phyloP scores from a whole-genome alignment of 2,797 vertebrate genomes.

The Phoebastria nigripes region DNA sequence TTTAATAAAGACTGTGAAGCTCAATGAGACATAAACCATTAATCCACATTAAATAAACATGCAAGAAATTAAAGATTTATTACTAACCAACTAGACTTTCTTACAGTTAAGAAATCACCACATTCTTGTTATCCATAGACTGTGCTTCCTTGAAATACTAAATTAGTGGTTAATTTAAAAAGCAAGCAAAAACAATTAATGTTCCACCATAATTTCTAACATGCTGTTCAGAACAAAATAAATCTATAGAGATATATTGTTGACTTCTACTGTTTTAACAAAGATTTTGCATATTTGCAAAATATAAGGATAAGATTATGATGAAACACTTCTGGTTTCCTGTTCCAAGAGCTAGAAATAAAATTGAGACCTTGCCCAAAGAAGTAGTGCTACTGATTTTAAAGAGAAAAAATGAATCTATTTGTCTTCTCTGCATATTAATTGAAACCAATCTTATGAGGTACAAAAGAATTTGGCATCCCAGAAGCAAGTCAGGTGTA shows the following conservation, averaged over 20 bases:
- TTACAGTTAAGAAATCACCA: neutral
- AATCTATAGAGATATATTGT: neutral
- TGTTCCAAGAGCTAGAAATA: neutral
- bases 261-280: neutral
- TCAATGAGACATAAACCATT: slow-evolving; percentile 3
- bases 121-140: neutral
- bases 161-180: neutral
- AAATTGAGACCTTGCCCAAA: neutral
- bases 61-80: slow-evolving; percentile 30
- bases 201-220: neutral
- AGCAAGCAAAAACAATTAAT: neutral
- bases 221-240: neutral
- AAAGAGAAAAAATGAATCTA: neutral
- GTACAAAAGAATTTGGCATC: neutral
- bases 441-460: neutral
- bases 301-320: neutral
- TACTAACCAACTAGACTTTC: neutral
- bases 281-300: neutral
- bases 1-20: neutral
- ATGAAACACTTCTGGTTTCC: neutral
- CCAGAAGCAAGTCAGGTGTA: neutral
- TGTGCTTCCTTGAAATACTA: neutral
- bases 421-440: neutral
- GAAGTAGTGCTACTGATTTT: neutral
- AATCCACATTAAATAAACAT: slow-evolving; percentile 50